phyloP scores from a whole-genome alignment of 2,797 vertebrate genomes.

The Thunnus albacares region DNA sequence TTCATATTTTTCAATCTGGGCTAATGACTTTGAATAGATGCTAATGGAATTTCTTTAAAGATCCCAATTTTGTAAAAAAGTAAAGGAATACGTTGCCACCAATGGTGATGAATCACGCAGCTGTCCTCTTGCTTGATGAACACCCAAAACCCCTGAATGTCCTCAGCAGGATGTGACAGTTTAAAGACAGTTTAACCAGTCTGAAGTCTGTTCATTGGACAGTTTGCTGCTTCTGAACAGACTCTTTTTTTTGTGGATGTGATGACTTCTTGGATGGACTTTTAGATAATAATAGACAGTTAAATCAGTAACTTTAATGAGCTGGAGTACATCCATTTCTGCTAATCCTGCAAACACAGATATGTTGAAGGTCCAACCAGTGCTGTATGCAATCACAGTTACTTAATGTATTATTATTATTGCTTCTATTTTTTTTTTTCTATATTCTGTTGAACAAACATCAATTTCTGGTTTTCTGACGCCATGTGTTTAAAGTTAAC shows the following conservation, averaged over 20 bases:
- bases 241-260: background rate
- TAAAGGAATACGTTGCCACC: background rate
- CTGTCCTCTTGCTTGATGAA: background rate
- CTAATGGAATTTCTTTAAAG: background rate
- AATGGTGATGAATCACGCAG: background rate
- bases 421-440: slow-evolving; percentile 18
- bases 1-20: background rate
- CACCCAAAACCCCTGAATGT: background rate
- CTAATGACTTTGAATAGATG: background rate
- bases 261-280: background rate
- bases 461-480: slow-evolving; percentile 13
- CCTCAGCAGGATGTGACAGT: slow-evolving; percentile 5
- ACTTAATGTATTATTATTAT: slow-evolving; percentile 36
- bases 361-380: slow-evolving; percentile 20
- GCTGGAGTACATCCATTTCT: background rate
- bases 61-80: slow-evolving; percentile 2
- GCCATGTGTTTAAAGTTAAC: slow-evolving; percentile 51
- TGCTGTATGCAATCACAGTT: slow-evolving; percentile 49
- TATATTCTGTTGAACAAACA: slow-evolving; percentile 48
- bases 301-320: slow-evolving; percentile 1
- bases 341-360: slow-evolving; percentile 8
- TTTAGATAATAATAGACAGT: background rate
- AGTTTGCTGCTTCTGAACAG: background rate
- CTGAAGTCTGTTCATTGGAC: background rate
- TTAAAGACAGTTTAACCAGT: background rate